Percentiles rank a stretch among this genome's conserved stretches.
phyloP scores from a whole-genome alignment of 30 jellyfish, hydroid and myxozoan genomes.

The Euphysa ruthae region DNA sequence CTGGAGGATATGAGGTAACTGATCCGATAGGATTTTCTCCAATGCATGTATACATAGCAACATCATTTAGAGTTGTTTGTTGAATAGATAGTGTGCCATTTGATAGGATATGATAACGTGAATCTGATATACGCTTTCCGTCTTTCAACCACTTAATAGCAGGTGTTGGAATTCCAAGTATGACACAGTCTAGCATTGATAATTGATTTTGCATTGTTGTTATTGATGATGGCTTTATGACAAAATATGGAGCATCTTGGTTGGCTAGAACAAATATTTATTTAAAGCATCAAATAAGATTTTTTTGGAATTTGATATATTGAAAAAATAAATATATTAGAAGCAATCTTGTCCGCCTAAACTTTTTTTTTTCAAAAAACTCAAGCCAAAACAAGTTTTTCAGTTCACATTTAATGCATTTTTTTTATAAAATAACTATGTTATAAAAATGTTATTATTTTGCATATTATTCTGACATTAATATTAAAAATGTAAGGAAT shows the following conservation, averaged over 20 bases:
- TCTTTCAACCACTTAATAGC: neutral
- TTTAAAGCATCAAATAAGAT: too few species aligned
- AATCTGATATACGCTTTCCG: neutral
- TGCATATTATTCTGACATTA: too few species aligned
- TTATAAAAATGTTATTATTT: too few species aligned
- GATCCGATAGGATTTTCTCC: neutral
- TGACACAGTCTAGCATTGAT: neutral
- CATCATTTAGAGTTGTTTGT: neutral
- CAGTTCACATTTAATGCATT: too few species aligned
- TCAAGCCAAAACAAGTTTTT: too few species aligned
- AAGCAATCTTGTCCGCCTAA: too few species aligned
- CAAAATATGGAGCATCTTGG: neutral
- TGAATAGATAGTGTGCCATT: neutral
- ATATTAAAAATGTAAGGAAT: too few species aligned
- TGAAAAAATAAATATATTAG: too few species aligned
- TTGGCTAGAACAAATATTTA: neutral
- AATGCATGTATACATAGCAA: neutral
- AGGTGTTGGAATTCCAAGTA: neutral
- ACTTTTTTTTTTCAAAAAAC: too few species aligned
- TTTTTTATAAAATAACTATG: too few species aligned
- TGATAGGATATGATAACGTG: neutral
- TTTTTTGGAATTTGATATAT: too few species aligned
- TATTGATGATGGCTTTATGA: neutral
- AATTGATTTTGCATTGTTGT: neutral
- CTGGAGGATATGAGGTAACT: slow-evolving; percentile 3